These are phyloP conservation scores for Lasioglossum albipes DNA, from an alignment of 1,140 invertebrate species.

Conservation along the genomic window DNA sequence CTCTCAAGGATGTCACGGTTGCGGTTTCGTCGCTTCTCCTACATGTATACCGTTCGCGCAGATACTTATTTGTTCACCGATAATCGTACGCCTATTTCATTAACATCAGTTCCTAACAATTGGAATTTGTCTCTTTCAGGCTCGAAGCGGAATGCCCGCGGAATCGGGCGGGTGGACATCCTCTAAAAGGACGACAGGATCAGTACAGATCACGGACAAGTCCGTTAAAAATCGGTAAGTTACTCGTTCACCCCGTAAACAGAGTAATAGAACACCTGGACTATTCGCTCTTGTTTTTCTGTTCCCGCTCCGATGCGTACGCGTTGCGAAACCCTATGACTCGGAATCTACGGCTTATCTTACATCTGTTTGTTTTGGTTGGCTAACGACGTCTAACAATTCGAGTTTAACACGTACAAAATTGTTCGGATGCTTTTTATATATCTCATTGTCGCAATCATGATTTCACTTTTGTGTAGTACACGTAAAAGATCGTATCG, in stretches of 20 bases:
- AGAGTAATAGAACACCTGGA: too few species aligned
- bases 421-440: too few species aligned
- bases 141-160: constrained; percentile 64
- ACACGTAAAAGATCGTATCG: too few species aligned
- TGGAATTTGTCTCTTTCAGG: constrained; percentile 29
- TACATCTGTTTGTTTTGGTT: not conserved
- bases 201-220: constrained; percentile 34
- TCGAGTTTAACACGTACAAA: too few species aligned
- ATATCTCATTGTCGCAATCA: too few species aligned
- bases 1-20: constrained; percentile 39
- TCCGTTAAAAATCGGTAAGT: constrained; percentile 50
- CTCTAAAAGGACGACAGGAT: constrained; percentile 55
- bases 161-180: constrained; percentile 57
- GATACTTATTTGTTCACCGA: too few species aligned
- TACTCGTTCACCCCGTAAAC: not conserved
- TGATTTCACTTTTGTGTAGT: too few species aligned
- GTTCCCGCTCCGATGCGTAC: too few species aligned
- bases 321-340: not conserved
- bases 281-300: too few species aligned
- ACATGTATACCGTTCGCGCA: too few species aligned
- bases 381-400: too few species aligned
- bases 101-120: not conserved
- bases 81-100: too few species aligned
- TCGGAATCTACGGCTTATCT: not conserved
- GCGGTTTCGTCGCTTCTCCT: constrained; percentile 5